Evolutionary conservation across 2,888 invertebrate species (phyloP), one percentile per base, ranked within the genome.

Genomic region (Paralinhomoeus sp.): DNA sequence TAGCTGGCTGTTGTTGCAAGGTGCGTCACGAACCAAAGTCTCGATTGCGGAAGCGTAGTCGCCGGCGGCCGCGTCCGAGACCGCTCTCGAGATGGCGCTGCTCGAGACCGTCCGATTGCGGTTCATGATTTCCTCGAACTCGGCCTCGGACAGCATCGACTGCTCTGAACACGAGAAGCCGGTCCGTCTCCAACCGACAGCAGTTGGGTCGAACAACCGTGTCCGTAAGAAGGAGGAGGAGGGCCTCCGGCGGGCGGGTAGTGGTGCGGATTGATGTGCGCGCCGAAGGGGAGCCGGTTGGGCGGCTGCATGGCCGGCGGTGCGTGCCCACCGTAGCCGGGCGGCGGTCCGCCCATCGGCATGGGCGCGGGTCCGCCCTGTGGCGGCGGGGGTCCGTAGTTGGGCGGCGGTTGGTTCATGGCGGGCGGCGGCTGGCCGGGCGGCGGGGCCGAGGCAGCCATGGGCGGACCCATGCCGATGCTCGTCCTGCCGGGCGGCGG

Each of bases 1-100:
- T n/a, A n/a, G n/a, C n/a, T n/a, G n/a, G n/a, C n/a, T n/a, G n/a
- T n/a, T n/a, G n/a, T n/a, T n/a, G n/a, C n/a, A n/a, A n/a, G n/a
- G n/a, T n/a, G n/a, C n/a, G n/a, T n/a, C n/a, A n/a, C n/a, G n/a
- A n/a, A n/a, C n/a, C 50, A 99, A 72, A 2, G 97, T 97, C 69
- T 97, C 93, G 50, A 97, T 89, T 41, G 97, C 97, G 64, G 85
- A 85, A 2, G 85, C 84, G 67, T 83, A 89, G 67, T 99, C 93
- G 13, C 91, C 73, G 70, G 57, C n/a, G 48, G 48, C 41, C 2
- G 91, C 91, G 68, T 93, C 91, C 41, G 84, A 82, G 35, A 97
- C 91, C 15, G 97, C 97, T 47, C 93, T 71, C 17, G 84, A 82
- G 52, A 97, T 97, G 20, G 97, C 97, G 43, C 84, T 85, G 53